Percentiles rank a stretch among this genome's conserved stretches.
These are phyloP conservation scores for Drosophila infuscata DNA, from an alignment of 2,888 invertebrate species.

Conservation along the genomic window DNA sequence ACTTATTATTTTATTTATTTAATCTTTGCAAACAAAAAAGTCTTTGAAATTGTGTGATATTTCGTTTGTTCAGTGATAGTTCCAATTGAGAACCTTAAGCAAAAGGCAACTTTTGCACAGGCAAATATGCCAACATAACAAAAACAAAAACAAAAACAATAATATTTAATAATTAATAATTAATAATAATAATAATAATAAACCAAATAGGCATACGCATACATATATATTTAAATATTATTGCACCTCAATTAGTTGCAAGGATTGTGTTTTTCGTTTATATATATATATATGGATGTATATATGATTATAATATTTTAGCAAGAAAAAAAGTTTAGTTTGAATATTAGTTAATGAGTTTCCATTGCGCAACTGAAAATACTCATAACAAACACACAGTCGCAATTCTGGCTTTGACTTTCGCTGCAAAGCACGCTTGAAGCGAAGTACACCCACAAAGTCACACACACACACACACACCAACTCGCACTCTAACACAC, in stretches of 20 bases:
- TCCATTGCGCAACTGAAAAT: conserved; percentile 43
- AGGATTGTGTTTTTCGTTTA: conserved; percentile 11
- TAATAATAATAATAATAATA: not conserved
- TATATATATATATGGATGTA: conserved; percentile 4
- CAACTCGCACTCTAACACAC: conserved; percentile 24
- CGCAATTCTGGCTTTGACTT: conserved; percentile 29
- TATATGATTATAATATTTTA: conserved; percentile 13
- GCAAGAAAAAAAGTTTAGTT: conserved; percentile 36
- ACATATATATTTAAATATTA: conserved; percentile 13
- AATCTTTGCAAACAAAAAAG: conserved; percentile 14
- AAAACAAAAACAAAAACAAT: not conserved
- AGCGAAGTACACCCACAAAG: conserved; percentile 5
- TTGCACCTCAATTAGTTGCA: conserved; percentile 31
- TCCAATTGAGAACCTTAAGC: conserved; percentile 48
- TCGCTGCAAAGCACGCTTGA: conserved; percentile 39
- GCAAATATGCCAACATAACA: conserved; percentile 44
- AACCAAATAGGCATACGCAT: conserved; percentile 20
- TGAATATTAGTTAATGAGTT: conserved; percentile 52
- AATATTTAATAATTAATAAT: not conserved
- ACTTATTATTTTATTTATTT: conserved; percentile 49
- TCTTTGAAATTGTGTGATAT: conserved; percentile 61
- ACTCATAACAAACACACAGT: conserved; percentile 38
- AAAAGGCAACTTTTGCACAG: conserved; percentile 36
- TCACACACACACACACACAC: conserved; percentile 10
- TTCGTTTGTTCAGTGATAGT: conserved; percentile 56